Conservation (phyloP, 2,113 vertebrate genomes). For the Strigops habroptila region DNA sequence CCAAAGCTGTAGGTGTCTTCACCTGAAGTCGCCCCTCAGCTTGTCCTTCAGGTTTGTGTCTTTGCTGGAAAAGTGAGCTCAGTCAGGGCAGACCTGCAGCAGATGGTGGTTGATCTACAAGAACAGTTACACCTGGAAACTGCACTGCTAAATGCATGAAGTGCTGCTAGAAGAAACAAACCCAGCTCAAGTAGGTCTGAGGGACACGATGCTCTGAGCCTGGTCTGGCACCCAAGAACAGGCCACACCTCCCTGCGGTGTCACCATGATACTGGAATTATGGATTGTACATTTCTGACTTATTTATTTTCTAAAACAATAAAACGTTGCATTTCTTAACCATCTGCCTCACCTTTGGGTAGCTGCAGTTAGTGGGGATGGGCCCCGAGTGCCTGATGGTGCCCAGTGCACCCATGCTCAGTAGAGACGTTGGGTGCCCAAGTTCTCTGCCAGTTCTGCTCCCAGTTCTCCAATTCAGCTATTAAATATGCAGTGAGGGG, state of each 20-base stretch:
- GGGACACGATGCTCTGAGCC: background rate
- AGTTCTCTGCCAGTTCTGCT: background rate
- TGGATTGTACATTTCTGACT: background rate
- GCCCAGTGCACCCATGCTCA: accelerated
- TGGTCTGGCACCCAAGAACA: background rate
- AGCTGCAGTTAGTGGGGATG: background rate
- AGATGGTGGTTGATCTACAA: accelerated
- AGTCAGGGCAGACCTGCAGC: background rate
- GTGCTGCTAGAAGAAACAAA: background rate
- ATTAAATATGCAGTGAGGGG: background rate
- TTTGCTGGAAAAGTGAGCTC: background rate
- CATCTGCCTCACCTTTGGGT: background rate
- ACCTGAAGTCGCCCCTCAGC: background rate
- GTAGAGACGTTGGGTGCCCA: no score
- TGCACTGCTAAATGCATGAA: background rate
- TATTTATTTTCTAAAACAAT: slow-evolving; percentile 50
- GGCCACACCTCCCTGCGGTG: background rate
- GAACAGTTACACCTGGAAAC: background rate
- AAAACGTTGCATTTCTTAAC: slow-evolving; percentile 8
- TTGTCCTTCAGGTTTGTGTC: background rate
- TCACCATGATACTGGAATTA: background rate
- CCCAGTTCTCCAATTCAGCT: background rate
- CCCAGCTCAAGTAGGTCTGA: background rate
- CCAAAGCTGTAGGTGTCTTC: background rate
- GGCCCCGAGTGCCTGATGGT: background rate